phyloP scores from a whole-genome alignment of 2,888 invertebrate genomes.

The Sinotaia quadrata region DNA sequence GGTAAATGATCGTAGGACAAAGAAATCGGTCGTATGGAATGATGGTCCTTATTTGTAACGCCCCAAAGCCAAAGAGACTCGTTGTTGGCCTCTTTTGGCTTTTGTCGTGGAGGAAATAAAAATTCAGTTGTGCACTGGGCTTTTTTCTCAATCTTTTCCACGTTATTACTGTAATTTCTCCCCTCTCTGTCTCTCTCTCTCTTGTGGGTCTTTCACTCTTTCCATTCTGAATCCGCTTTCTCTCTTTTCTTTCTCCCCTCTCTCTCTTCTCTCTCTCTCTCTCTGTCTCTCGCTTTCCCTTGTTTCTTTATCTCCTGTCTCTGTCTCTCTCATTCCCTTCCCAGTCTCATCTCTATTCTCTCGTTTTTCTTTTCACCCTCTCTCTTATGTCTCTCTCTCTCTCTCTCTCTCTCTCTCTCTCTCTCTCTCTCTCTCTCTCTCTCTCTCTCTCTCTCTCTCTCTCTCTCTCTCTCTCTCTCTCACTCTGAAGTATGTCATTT shows the following conservation, averaged over 20 bases:
- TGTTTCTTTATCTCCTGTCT: background rate
- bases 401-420: background rate
- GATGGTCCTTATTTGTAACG: too few relatives aligned
- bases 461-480: constrained; percentile 13
- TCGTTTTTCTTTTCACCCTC: background rate
- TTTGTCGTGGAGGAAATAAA: too few relatives aligned
- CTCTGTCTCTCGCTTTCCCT: background rate
- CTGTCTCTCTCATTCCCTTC: background rate
- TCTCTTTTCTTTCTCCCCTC: background rate
- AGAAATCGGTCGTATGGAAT: too few relatives aligned
- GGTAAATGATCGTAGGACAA: too few relatives aligned
- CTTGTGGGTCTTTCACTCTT: background rate
- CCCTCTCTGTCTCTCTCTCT: background rate
- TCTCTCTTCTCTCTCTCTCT: background rate
- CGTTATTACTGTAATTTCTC: background rate
- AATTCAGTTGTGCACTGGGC: background rate
- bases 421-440: constrained; percentile 9
- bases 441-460: constrained; percentile 11
- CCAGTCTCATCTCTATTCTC: background rate
- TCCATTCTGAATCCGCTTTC: background rate
- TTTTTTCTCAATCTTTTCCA: background rate
- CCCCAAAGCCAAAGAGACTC: too few relatives aligned
- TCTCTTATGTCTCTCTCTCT: background rate
- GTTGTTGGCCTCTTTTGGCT: too few relatives aligned
- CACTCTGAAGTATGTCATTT: background rate